These are phyloP conservation scores for Dryadula phaetusa DNA, from an alignment of 2,888 invertebrate genomes.

Conservation along the genomic window DNA sequence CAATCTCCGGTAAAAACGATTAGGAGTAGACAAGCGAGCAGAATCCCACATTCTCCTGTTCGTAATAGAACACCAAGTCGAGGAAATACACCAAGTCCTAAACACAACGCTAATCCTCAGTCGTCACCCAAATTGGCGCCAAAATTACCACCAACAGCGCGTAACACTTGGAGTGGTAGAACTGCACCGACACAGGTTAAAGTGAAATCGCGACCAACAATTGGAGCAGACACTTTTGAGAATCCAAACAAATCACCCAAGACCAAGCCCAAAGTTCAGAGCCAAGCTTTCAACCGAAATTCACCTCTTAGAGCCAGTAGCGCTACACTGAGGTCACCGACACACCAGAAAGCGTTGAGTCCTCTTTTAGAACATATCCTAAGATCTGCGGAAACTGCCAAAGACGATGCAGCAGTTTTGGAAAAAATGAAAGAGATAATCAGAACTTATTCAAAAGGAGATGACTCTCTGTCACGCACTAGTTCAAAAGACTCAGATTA, in stretches of 20 bases:
- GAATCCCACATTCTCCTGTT: conserved; percentile 78
- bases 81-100: conserved; percentile 77
- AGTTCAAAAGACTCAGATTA: conserved; percentile 85
- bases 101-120: conserved; percentile 66
- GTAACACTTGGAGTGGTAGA: conserved; percentile 91
- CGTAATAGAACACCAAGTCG: conserved; percentile 67
- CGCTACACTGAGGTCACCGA: conserved; percentile 82
- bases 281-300: conserved; percentile 80
- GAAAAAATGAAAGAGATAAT: conserved; percentile 89
- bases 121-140: conserved; percentile 75
- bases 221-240: conserved; percentile 76
- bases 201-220: conserved; percentile 68
- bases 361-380: conserved; percentile 89
- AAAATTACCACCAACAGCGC: conserved; percentile 76
- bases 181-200: conserved; percentile 72
- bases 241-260: conserved; percentile 87
- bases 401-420: conserved; percentile 89
- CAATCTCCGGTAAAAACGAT: conserved; percentile 72
- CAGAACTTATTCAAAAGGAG: conserved; percentile 76
- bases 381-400: conserved; percentile 88
- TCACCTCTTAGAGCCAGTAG: conserved; percentile 78
- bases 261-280: conserved; percentile 66
- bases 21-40: conserved; percentile 73
- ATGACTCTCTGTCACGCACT: conserved; percentile 76
- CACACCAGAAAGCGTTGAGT: conserved; percentile 84